These are phyloP conservation scores for Choloepus hoffmanni DNA, from an alignment of 2,113 vertebrate species.

Conservation along the genomic window DNA sequence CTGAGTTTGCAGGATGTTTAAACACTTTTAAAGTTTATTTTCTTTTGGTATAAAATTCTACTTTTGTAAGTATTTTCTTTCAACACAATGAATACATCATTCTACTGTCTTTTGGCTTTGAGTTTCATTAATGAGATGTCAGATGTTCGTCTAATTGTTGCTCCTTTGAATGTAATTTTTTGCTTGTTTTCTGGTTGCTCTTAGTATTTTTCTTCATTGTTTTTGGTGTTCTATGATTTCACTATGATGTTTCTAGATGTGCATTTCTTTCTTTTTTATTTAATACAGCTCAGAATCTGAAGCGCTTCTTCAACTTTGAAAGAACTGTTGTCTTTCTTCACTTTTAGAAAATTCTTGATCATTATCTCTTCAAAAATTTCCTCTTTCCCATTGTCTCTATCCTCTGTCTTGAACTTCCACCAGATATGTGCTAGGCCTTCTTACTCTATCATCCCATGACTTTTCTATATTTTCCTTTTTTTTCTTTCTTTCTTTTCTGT, in stretches of 20 bases:
- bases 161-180: neutral
- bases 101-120: slow-evolving; percentile 19
- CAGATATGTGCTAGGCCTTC: neutral
- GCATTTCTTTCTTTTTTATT: neutral
- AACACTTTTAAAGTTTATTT: neutral
- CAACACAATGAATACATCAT: neutral
- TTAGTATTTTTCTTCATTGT: neutral
- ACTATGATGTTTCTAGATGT: neutral
- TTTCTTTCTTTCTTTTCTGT: neutral
- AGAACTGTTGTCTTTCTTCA: neutral
- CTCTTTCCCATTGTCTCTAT: neutral
- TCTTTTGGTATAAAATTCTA: neutral
- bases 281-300: neutral
- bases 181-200: neutral
- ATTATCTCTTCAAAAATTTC: neutral
- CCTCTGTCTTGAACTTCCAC: neutral
- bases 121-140: neutral
- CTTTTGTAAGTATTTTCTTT: slow-evolving; percentile 10
- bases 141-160: neutral
- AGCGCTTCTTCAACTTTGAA: neutral
- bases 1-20: neutral
- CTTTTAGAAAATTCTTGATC: neutral
- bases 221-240: neutral
- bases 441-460: neutral
- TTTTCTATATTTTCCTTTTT: neutral